Conservation (phyloP, 2,113 vertebrate species). For the Corythornis madagascariensis region DNA sequence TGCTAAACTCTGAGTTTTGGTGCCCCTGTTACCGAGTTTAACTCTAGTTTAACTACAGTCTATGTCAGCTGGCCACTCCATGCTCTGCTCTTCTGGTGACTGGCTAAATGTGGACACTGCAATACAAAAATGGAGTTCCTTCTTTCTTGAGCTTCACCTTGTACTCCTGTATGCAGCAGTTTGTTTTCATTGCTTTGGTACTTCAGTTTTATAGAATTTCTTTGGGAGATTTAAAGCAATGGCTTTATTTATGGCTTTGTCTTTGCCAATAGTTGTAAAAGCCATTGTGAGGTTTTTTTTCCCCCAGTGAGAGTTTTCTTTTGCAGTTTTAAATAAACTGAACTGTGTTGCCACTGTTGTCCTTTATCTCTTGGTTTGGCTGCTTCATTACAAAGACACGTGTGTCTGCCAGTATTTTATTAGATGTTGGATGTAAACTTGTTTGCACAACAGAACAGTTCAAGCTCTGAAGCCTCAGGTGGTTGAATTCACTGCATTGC, state of each 20-base stretch:
- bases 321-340: neutral
- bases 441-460: neutral
- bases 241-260: neutral
- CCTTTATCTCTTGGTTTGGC: neutral
- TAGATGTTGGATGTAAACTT: neutral
- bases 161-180: neutral
- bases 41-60: neutral
- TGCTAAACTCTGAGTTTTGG: neutral
- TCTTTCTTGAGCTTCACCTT: neutral
- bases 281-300: neutral
- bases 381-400: rapidly evolving
- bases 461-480: neutral
- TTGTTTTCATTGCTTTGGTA: neutral
- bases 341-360: neutral
- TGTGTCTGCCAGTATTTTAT: neutral
- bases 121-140: neutral
- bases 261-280: neutral
- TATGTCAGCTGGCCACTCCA: no score
- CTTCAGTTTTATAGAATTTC: neutral
- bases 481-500: neutral
- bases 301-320: neutral
- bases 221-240: neutral
- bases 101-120: neutral
- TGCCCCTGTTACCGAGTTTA: neutral
- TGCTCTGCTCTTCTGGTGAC: neutral